Evolutionary conservation across 2,797 vertebrate genomes (phyloP).

Genomic region (Argya squamiceps): DNA sequence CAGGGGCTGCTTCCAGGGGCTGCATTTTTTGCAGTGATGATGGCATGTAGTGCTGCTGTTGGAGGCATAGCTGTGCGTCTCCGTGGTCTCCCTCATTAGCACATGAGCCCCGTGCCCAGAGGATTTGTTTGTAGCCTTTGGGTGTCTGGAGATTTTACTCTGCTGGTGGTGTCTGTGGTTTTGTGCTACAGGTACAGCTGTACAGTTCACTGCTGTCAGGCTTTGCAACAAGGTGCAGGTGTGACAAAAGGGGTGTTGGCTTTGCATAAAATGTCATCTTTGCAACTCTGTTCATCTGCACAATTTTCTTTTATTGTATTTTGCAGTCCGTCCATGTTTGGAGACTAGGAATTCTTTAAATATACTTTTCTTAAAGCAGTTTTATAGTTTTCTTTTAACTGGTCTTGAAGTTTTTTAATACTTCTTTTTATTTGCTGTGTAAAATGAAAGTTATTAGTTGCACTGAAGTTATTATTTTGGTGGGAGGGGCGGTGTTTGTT

Average conservation of each 20-base stretch:
- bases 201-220: not conserved
- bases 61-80: not conserved
- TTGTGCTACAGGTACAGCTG: not conserved
- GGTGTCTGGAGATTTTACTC: not conserved
- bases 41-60: fast-evolving
- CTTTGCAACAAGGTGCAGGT: not conserved
- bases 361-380: not conserved
- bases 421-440: not conserved
- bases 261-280: not conserved
- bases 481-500: not conserved
- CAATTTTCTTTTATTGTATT: not conserved
- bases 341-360: not conserved
- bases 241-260: not conserved
- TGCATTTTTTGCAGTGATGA: fast-evolving
- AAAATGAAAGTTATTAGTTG: not conserved
- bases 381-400: not conserved
- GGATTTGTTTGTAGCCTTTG: not conserved
- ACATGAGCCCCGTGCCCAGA: fast-evolving
- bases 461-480: not conserved
- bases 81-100: fast-evolving
- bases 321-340: not conserved
- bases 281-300: not conserved
- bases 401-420: fast-evolving
- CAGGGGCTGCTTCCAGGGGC: not conserved
- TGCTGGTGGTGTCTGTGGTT: not conserved